Conservation (phyloP, 2,888 invertebrate genomes). For the Papilio demoleus region DNA sequence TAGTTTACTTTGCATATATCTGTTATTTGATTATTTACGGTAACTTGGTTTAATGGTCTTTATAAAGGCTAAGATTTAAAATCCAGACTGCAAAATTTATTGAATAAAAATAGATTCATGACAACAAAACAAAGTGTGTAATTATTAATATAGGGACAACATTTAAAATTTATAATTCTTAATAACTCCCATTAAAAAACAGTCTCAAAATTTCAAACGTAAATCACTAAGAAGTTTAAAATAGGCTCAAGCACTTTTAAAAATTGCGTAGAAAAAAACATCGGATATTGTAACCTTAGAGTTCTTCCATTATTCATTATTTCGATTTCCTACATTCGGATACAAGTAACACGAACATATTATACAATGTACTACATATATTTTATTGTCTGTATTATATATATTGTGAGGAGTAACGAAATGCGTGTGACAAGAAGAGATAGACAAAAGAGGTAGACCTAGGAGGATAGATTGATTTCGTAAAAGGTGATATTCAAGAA, state of each 20-base stretch:
- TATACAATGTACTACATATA: no score
- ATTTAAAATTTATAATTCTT: not conserved
- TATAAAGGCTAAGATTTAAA: not conserved
- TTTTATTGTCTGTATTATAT: no score
- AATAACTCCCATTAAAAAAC: not conserved
- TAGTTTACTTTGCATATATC: conserved; percentile 3
- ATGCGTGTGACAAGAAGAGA: no score
- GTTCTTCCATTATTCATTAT: not conserved
- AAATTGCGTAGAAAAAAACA: not conserved
- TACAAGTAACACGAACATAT: not conserved
- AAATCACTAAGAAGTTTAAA: not conserved
- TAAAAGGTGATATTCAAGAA: no score
- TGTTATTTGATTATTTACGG: conserved; percentile 9
- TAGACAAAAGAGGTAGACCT: no score
- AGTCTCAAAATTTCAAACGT: not conserved
- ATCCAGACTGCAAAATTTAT: not conserved
- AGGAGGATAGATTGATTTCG: no score
- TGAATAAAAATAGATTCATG: not conserved
- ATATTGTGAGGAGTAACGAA: no score
- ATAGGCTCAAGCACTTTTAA: not conserved
- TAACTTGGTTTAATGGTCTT: not conserved
- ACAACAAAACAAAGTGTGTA: not conserved
- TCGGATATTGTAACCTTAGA: not conserved
- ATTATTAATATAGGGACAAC: not conserved
- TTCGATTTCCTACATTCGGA: not conserved